phyloP scores from a whole-genome alignment of 37 sponge, comb jelly and placozoan species.

The Petrosia ficiformis region DNA sequence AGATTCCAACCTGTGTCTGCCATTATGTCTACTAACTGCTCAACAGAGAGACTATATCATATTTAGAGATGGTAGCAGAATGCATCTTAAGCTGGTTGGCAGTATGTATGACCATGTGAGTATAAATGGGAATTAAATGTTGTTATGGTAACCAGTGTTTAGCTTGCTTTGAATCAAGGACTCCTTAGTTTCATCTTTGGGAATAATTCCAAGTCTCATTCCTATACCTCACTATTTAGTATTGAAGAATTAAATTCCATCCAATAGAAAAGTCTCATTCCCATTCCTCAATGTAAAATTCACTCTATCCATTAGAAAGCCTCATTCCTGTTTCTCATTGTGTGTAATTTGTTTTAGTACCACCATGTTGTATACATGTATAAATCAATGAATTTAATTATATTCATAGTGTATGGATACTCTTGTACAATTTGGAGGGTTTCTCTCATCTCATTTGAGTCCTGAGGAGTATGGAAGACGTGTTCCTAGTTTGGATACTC shows the following conservation, averaged over 20 bases:
- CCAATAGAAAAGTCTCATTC: too few relatives aligned
- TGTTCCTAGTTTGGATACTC: constrained; percentile 71
- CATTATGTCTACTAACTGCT: constrained; percentile 86
- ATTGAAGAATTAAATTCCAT: too few relatives aligned
- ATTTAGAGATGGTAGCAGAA: constrained; percentile 56
- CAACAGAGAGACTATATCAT: constrained; percentile 94
- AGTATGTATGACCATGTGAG: constrained; percentile 85
- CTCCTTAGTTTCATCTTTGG: background rate
- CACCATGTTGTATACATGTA: too few relatives aligned
- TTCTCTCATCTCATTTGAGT: constrained; percentile 82
- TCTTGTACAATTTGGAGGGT: constrained; percentile 92
- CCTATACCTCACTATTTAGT: too few relatives aligned
- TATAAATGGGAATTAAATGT: too few relatives aligned
- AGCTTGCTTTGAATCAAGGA: background rate
- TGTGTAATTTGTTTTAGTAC: too few relatives aligned
- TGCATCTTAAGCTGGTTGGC: constrained; percentile 87
- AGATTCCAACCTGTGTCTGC: constrained; percentile 79
- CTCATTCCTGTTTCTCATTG: too few relatives aligned
- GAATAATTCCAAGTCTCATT: background rate
- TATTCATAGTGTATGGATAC: constrained; percentile 90
- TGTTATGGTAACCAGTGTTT: background rate
- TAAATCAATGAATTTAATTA: too few relatives aligned
- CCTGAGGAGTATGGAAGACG: constrained; percentile 74
- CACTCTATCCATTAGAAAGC: too few relatives aligned
- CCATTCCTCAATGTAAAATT: too few relatives aligned